Conservation (phyloP, 2,888 invertebrate species). For the Spatulosminthurus flaviceps region DNA sequence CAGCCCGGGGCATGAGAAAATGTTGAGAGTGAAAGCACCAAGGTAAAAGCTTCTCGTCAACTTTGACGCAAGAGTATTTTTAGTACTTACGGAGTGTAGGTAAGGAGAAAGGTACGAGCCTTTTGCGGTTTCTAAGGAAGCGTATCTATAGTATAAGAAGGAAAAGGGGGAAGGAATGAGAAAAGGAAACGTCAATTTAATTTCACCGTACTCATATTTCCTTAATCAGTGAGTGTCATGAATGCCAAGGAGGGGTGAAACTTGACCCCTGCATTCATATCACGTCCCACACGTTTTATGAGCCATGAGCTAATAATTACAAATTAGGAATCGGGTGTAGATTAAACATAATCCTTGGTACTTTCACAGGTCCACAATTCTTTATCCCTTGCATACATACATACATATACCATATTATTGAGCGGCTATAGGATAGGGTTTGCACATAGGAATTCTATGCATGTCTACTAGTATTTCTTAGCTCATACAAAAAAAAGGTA, state of each 20-base stretch:
- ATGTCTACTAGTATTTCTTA: too few relatives aligned
- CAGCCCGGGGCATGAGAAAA: too few relatives aligned
- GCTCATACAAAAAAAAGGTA: not conserved
- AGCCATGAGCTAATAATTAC: constrained; percentile 46
- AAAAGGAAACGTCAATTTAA: constrained; percentile 23
- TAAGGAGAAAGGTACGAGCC: not conserved
- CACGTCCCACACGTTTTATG: constrained; percentile 45
- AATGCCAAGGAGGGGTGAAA: constrained; percentile 40
- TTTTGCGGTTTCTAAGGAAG: not conserved
- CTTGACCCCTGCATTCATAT: constrained; percentile 29
- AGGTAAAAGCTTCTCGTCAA: too few relatives aligned
- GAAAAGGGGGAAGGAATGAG: not conserved
- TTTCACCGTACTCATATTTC: constrained; percentile 28
- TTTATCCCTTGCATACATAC: not conserved
- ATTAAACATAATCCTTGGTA: constrained; percentile 10
- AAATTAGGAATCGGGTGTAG: constrained; percentile 42
- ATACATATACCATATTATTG: too few relatives aligned
- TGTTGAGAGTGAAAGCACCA: too few relatives aligned
- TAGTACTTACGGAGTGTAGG: not conserved
- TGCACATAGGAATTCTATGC: too few relatives aligned
- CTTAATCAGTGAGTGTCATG: constrained; percentile 24
- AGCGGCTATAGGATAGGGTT: too few relatives aligned
- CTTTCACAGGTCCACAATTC: too few relatives aligned
- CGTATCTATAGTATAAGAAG: not conserved
- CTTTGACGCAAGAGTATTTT: not conserved